Percentiles rank a stretch among this genome's conserved stretches.
Evolutionary conservation across 1,140 invertebrate genomes (phyloP).

Genomic region (Drosophila kurseongensis): DNA sequence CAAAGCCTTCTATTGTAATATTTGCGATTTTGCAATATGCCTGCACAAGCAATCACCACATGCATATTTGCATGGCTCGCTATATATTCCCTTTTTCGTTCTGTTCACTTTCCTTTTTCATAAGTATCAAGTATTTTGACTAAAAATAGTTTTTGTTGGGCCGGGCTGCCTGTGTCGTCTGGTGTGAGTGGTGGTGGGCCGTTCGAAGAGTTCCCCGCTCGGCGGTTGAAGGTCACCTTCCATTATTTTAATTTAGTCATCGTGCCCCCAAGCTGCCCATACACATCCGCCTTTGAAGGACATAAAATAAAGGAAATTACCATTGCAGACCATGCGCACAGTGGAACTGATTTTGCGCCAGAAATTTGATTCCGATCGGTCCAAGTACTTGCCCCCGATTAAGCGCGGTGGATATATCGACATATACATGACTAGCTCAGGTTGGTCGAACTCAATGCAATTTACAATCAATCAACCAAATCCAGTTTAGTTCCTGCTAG

Average conservation of each 20-base stretch:
- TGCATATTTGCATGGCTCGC: constrained; percentile 17
- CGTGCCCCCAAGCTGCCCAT: neutral
- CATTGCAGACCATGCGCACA: constrained; percentile 87
- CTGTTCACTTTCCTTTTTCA: constrained; percentile 75
- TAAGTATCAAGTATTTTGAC: constrained; percentile 62
- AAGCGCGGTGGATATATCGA: constrained; percentile 93
- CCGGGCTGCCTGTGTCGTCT: constrained; percentile 39
- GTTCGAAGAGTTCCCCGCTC: constrained; percentile 43
- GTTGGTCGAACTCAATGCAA: constrained; percentile 84
- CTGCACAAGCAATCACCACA: constrained; percentile 2
- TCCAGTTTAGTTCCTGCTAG: constrained; percentile 67
- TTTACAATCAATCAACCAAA: constrained; percentile 18
- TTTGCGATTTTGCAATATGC: constrained; percentile 42
- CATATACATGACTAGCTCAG: constrained; percentile 94
- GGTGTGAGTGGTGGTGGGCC: constrained; percentile 25
- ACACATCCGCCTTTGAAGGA: constrained; percentile 20
- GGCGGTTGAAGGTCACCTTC: constrained; percentile 25
- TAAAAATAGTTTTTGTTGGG: constrained; percentile 65
- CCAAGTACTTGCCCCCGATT: constrained; percentile 92
- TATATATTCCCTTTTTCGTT: constrained; percentile 41
- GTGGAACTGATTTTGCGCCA: constrained; percentile 91
- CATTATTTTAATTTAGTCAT: constrained; percentile 29
- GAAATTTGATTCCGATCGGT: constrained; percentile 89
- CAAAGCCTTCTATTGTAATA: constrained; percentile 18
- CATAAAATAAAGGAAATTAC: constrained; percentile 50